Evolutionary conservation across 2,888 invertebrate species (phyloP).

Genomic region (Galeopsomyia nigrocyanea): DNA sequence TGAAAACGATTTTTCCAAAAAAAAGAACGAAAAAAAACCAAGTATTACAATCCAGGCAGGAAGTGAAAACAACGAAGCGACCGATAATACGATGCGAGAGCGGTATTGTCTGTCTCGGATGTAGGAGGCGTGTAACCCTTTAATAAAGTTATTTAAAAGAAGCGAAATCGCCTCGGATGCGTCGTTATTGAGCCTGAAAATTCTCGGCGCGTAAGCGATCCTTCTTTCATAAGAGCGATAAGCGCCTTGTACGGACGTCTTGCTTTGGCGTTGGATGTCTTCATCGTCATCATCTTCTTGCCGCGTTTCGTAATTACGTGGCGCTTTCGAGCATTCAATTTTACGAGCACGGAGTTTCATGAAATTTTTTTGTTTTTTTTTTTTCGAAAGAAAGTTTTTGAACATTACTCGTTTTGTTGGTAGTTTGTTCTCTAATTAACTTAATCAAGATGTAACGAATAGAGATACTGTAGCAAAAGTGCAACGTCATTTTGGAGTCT

Average conservation of each 20-base stretch:
- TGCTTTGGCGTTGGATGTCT: neutral
- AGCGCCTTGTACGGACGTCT: too few species aligned
- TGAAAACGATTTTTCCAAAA: conserved; percentile 3
- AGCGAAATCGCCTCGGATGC: conserved; percentile 37
- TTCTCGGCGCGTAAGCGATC: conserved; percentile 2
- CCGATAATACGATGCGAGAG: conserved; percentile 1
- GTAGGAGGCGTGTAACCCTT: conserved; percentile 34
- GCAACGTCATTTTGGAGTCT: too few species aligned
- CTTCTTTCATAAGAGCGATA: neutral
- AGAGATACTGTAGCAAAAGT: too few species aligned
- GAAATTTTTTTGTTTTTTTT: too few species aligned
- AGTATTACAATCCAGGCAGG: neutral
- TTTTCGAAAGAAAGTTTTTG: too few species aligned
- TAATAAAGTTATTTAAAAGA: conserved; percentile 48
- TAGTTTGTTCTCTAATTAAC: too few species aligned
- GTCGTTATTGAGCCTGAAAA: conserved; percentile 30
- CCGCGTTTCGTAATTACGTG: neutral
- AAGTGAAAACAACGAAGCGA: conserved; percentile 2
- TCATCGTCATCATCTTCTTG: too few species aligned
- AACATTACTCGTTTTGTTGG: too few species aligned
- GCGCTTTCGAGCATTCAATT: neutral
- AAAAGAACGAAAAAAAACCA: neutral
- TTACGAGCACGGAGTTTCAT: too few species aligned
- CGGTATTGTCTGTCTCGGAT: conserved; percentile 24
- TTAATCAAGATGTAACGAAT: too few species aligned